Evolutionary conservation across 2,888 invertebrate species (phyloP).

Genomic region (Apamea sordens): DNA sequence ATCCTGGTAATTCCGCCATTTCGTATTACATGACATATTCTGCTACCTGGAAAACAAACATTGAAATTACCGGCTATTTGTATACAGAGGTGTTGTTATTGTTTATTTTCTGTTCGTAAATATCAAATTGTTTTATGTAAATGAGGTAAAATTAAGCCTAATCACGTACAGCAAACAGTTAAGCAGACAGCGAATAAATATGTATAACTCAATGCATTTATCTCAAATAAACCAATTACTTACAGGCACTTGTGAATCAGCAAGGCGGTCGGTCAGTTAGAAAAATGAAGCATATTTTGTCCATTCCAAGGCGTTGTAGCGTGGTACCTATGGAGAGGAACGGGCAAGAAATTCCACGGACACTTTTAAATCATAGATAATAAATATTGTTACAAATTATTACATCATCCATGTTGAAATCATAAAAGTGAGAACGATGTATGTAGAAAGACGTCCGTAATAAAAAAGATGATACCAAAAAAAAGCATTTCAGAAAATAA

Average conservation of each 20-base stretch:
- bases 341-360: neutral
- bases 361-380: neutral
- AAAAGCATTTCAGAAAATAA: too few species aligned
- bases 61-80: slow-evolving; percentile 39
- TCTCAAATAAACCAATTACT: neutral
- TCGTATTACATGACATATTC: slow-evolving; percentile 32
- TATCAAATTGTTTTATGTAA: slow-evolving; percentile 35
- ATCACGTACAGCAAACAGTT: slow-evolving; percentile 25
- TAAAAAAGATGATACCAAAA: too few species aligned
- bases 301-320: too few species aligned
- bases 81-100: slow-evolving; percentile 21
- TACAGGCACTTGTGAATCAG: too few species aligned
- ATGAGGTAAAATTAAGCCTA: slow-evolving; percentile 27
- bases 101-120: slow-evolving; percentile 24
- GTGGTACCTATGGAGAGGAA: neutral
- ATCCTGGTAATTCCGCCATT: slow-evolving; percentile 55
- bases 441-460: too few species aligned
- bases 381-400: neutral
- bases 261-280: too few species aligned
- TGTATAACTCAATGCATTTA: neutral
- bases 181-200: neutral
- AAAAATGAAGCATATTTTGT: neutral
- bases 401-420: neutral
- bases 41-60: slow-evolving; percentile 38
- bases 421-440: neutral